phyloP scores from a whole-genome alignment of 2,113 vertebrate species.

The Myxocyprinus asiaticus region DNA sequence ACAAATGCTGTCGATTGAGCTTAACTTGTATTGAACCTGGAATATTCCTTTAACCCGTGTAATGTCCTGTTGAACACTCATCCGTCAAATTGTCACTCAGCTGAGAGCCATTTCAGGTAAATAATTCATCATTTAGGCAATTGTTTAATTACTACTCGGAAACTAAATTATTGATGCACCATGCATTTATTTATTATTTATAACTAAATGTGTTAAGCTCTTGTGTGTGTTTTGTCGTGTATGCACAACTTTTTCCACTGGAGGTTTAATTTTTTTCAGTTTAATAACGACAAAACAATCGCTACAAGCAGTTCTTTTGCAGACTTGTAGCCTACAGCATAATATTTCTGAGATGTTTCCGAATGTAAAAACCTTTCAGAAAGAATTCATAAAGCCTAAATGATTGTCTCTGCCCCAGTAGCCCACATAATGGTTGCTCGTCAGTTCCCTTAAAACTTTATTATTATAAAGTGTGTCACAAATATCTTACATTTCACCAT shows the following conservation, averaged over 20 bases:
- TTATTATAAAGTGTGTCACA: too few relatives aligned
- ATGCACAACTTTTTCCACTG: neutral
- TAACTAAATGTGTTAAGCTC: constrained; percentile 66
- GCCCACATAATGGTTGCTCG: too few relatives aligned
- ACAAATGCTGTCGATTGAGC: neutral
- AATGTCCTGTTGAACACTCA: constrained; percentile 36
- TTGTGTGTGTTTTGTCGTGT: constrained; percentile 7
- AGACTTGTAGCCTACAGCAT: too few relatives aligned
- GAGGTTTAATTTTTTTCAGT: neutral
- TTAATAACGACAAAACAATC: neutral
- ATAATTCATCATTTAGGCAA: constrained; percentile 86
- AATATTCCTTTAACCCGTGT: constrained; percentile 24
- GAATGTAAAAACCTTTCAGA: too few relatives aligned
- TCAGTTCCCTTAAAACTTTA: too few relatives aligned
- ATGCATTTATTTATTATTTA: constrained; percentile 86
- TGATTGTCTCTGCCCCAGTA: too few relatives aligned
- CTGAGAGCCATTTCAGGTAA: constrained; percentile 66
- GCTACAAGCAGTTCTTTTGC: too few relatives aligned
- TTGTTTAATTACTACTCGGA: constrained; percentile 87
- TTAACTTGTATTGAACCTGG: constrained; percentile 7
- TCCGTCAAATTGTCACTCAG: constrained; percentile 56
- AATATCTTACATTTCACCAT: neutral
- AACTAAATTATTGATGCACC: constrained; percentile 85
- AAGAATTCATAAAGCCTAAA: too few relatives aligned
- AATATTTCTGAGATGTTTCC: neutral